Conservation (phyloP, 2,888 invertebrate genomes). For the Periphyllus acericola region DNA sequence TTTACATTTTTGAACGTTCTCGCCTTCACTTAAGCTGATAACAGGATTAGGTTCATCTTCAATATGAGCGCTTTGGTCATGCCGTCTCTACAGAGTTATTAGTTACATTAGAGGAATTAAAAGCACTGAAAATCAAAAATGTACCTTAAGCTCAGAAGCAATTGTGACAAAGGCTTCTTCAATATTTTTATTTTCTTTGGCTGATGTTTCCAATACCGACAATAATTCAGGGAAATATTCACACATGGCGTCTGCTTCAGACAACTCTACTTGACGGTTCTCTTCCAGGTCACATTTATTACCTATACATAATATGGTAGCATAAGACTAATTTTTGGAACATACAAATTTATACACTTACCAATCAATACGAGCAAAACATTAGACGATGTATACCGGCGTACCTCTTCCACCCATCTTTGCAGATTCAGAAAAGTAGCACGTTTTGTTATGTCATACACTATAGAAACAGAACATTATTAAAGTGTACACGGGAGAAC, state of each 20-base stretch:
- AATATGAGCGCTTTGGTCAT: constrained; percentile 76
- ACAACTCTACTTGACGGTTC: constrained; percentile 83
- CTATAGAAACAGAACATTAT: constrained; percentile 69
- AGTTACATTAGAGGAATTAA: not conserved
- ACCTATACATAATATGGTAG: constrained; percentile 67
- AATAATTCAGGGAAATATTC: constrained; percentile 87
- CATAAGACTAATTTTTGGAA: not conserved
- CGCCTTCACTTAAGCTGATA: constrained; percentile 76
- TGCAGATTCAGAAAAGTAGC: constrained; percentile 90
- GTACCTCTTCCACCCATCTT: constrained; percentile 96
- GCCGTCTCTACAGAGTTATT: constrained; percentile 74
- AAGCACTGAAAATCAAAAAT: not conserved
- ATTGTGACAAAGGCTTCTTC: constrained; percentile 88
- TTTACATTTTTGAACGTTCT: constrained; percentile 76
- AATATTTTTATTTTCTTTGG: constrained; percentile 90
- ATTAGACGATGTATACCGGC: constrained; percentile 91
- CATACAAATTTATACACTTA: constrained; percentile 66
- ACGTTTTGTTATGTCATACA: constrained; percentile 94
- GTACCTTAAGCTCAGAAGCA: constrained; percentile 87
- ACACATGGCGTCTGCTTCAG: constrained; percentile 88
- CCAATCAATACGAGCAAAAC: constrained; percentile 92
- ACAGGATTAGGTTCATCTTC: constrained; percentile 72
- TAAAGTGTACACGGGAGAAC: not conserved
- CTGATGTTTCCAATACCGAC: constrained; percentile 88
- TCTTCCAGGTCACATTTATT: constrained; percentile 89